Conservation (phyloP, 1,140 invertebrate species). For the Neodiprion virginianus region DNA sequence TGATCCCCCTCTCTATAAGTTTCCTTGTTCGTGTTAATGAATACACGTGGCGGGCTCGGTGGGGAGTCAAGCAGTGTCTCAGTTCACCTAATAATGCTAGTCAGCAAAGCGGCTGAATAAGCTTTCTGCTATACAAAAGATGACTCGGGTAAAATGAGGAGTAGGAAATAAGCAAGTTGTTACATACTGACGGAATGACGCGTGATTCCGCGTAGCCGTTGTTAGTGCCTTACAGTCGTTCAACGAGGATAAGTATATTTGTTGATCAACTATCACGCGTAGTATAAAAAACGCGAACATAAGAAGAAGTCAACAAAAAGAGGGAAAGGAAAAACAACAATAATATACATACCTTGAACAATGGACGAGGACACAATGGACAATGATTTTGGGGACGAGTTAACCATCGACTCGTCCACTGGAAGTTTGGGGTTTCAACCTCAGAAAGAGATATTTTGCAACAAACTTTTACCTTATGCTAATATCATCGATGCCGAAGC, state of each 20-base stretch:
- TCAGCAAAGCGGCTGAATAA: not conserved
- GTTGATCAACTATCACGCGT: not conserved
- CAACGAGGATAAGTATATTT: not conserved
- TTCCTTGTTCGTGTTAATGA: too few species aligned
- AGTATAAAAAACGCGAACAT: not conserved
- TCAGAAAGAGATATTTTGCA: slow-evolving; percentile 72
- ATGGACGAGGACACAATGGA: slow-evolving; percentile 21
- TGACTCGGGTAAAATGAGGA: slow-evolving; percentile 37
- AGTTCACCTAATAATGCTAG: not conserved
- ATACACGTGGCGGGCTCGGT: not conserved
- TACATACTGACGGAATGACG: not conserved
- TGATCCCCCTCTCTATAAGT: too few species aligned
- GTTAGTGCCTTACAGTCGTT: not conserved
- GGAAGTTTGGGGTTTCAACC: slow-evolving; percentile 46
- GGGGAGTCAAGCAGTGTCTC: not conserved
- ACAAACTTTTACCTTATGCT: slow-evolving; percentile 73
- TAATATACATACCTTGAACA: not conserved
- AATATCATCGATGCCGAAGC: slow-evolving; percentile 72
- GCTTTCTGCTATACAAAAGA: slow-evolving; percentile 24
- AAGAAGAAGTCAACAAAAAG: not conserved
- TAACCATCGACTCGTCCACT: slow-evolving; percentile 32
- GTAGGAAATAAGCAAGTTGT: slow-evolving; percentile 21
- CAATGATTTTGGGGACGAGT: slow-evolving; percentile 28
- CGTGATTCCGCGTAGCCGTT: not conserved
- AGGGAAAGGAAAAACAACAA: not conserved